Percentiles rank a stretch among this genome's conserved stretches.
phyloP scores from a whole-genome alignment of 1,140 invertebrate genomes.

The Oncopodura yosiiana region DNA sequence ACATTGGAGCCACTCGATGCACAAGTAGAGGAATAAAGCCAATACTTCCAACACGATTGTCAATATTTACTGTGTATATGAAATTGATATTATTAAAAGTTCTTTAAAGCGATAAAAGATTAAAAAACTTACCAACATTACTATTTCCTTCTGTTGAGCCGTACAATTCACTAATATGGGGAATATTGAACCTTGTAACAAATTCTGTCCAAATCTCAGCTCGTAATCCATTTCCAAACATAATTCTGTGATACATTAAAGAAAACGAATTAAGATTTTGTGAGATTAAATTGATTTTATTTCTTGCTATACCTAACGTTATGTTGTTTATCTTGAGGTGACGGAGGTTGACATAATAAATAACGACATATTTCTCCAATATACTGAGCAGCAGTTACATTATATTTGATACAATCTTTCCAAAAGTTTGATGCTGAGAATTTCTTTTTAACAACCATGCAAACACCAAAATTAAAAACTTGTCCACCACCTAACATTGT shows the following conservation, averaged over 20 bases:
- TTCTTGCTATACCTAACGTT: conserved; percentile 60
- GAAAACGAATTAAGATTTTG: too few relatives aligned
- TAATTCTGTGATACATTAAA: too few relatives aligned
- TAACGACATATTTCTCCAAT: conserved; percentile 28
- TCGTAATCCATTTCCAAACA: conserved; percentile 56
- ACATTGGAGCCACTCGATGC: conserved; percentile 70
- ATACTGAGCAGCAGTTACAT: conserved; percentile 61
- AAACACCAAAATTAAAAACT: conserved; percentile 51
- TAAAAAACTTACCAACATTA: conserved; percentile 40
- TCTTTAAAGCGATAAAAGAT: background rate
- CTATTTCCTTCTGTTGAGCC: conserved; percentile 56
- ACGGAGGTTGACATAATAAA: conserved; percentile 13
- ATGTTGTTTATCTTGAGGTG: background rate
- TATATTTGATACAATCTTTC: conserved; percentile 82
- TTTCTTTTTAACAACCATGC: conserved; percentile 55
- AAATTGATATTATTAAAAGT: background rate
- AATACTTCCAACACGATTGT: conserved; percentile 83
- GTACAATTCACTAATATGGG: conserved; percentile 51
- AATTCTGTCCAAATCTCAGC: conserved; percentile 57
- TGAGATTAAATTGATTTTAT: conserved; percentile 48
- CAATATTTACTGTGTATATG: conserved; percentile 67
- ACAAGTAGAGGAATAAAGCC: conserved; percentile 85
- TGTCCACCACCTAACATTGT: conserved; percentile 54
- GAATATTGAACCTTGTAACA: conserved; percentile 47
- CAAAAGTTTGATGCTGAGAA: conserved; percentile 69